Base-by-base conservation (phyloP, 2,113 vertebrate genomes). In the Saccopteryx leptura region DNA sequence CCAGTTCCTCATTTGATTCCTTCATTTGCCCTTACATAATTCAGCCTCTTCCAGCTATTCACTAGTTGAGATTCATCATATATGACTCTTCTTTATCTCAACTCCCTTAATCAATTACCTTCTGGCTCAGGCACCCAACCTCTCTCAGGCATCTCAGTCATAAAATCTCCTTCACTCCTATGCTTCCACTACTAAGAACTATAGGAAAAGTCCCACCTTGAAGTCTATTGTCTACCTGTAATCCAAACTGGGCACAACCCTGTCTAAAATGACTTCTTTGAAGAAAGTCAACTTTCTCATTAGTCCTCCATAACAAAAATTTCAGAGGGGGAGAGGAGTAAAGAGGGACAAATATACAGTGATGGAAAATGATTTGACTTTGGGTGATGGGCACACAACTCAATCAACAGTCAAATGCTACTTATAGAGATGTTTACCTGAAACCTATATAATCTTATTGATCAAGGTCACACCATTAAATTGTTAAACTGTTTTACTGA, bases 1-100 rank as follows among this genome's bases (percentile, higher is more conserved):
- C 58, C 14, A 90, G 69, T 83, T 19, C 46, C 31, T 92, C 89
- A 33, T 75, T n/a, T 78, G 26, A 86, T 18, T 94, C 18, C 50
- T 86, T 94, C 81, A 87, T 83, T 72, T 92, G 74, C 31, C 68
- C 56, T 89, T 86, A 92, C 39, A 60, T 31, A 78, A 95, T 78
- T 82, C n/a, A 79, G 28, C 12, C 31, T 76, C 61, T 93, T 83
- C 68, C 54, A 76, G 71, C 24, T 91, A 79, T 31, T 91, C 69
- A 90, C 18, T 68, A 74, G 18, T 14, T 95, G 28, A 14, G n/a
- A 93, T 9, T 84, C n/a, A 71, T 88, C 68, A 94, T 56, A 69
- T 17, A 65, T 50, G 28, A 89, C 56, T 82, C 72, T 78, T 87
- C 11, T 63, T 28, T 54, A 69, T 63, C 21, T 83, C 71, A 88